Evolutionary conservation across 2,888 invertebrate genomes (phyloP).

Genomic region (Habroteleia sp.): DNA sequence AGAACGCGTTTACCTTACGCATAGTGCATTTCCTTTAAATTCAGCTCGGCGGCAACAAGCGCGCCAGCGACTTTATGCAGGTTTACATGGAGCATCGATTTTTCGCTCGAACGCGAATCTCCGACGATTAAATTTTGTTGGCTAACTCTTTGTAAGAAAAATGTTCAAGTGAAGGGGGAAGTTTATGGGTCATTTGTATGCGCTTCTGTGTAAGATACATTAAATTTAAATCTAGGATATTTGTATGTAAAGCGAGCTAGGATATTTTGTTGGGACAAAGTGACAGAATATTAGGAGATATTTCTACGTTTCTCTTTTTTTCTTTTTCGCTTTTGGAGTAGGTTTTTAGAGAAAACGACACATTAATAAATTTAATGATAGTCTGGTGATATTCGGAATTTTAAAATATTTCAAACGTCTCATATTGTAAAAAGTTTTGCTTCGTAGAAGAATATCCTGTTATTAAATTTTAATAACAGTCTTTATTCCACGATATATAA

Average conservation of each 20-base stretch:
- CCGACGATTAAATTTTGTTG: conserved; percentile 37
- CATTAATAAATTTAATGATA: conserved; percentile 41
- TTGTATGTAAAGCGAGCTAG: conserved; percentile 46
- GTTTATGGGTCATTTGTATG: conserved; percentile 54
- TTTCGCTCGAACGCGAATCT: conserved; percentile 31
- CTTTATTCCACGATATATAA: background rate
- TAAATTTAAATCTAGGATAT: conserved; percentile 54
- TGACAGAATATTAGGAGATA: conserved; percentile 17
- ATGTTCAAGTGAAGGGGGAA: conserved; percentile 16
- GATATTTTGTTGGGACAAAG: conserved; percentile 21
- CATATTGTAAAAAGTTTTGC: background rate
- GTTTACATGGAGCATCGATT: conserved; percentile 48
- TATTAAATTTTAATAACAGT: conserved; percentile 16
- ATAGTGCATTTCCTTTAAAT: conserved; percentile 41
- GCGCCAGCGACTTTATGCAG: conserved; percentile 37
- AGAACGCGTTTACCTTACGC: conserved; percentile 49
- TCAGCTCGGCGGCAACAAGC: conserved; percentile 30
- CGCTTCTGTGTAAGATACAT: conserved; percentile 33
- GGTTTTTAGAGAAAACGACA: conserved; percentile 11
- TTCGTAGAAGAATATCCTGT: conserved; percentile 1
- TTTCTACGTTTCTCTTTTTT: conserved; percentile 6
- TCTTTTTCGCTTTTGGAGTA: background rate
- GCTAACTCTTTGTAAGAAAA: conserved; percentile 34
- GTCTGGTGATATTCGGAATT: conserved; percentile 30
- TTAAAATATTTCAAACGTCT: conserved; percentile 22